Evolutionary conservation across 1,140 invertebrate genomes (phyloP), one percentile per base, ranked within the genome.

Genomic region (Cecropterus lyciades): DNA sequence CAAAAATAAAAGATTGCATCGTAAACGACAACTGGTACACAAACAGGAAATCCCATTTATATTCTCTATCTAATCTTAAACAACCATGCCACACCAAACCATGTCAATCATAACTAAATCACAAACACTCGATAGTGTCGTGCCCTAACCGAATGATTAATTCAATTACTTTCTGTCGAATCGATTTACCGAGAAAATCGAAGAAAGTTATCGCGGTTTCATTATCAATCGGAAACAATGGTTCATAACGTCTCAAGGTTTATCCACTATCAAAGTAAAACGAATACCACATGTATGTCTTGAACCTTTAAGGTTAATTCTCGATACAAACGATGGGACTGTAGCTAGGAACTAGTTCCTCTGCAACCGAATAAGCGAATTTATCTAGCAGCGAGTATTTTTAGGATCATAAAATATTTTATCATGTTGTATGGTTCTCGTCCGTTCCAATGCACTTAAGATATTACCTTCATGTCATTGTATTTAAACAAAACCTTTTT

Each of bases 161-260:
- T 17, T 48, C 65, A 48, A 59, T 67, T 55, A 51, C 17, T 48
- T 40, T n/a, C 20, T 11, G 65, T 27, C 27, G 15, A 67, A 67
- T 60, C 65, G 65, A 59, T 67, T 67, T 67, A 51, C 55, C 55
- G 46, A 51, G 53, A 60, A 67, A 67, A 67, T 37, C 33, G 46
- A 67, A 42, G 65, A 67, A 67, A 67, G 55, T 60, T 52, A 49
- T 59, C 46, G 48, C 49, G 48, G 27, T 42, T 59, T 30, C 56
- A 51, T 42, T 52, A 60, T 59, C 65, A 57, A 11, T 49, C 49
- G 40, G 48, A 59, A 59, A 60, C 55, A 67, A 67, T 67, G 48
- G 33, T 37, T 11, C 37, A 43, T 17, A 43, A 56, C 52, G 57
- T 45, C n/a, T 24, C 20, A 27, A 17, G 42, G 20, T 59, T 46